A percentile compares a stretch with the other conserved stretches of the same genome.
Evolutionary conservation across 2,113 vertebrate species (phyloP).

Genomic region (Myrmecobius fasciatus): DNA sequence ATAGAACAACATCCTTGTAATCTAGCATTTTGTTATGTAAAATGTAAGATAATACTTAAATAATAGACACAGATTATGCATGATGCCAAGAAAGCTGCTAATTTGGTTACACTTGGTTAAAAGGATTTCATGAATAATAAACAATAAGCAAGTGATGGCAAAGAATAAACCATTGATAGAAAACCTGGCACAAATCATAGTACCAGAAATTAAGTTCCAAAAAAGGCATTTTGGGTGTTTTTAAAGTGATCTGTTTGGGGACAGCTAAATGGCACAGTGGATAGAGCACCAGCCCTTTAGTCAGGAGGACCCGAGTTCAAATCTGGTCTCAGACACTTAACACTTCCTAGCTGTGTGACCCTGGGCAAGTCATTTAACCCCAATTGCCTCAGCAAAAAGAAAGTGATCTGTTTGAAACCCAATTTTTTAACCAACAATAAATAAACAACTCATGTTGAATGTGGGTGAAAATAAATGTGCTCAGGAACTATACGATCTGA

Average conservation of each 20-base stretch:
- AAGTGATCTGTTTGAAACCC: too few relatives aligned
- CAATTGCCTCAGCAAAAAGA: too few relatives aligned
- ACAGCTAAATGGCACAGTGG: too few relatives aligned
- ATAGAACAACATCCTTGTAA: not conserved
- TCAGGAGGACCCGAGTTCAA: too few relatives aligned
- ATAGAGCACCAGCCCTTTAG: too few relatives aligned
- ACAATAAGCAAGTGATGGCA: not conserved
- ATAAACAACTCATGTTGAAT: not conserved
- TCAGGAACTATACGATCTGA: not conserved
- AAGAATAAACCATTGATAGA: not conserved
- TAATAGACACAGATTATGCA: not conserved
- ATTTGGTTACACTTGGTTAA: not conserved
- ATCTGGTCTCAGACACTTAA: too few relatives aligned
- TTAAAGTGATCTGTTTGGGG: too few relatives aligned
- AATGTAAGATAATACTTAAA: conserved; percentile 20
- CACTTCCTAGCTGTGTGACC: too few relatives aligned
- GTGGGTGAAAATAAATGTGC: not conserved
- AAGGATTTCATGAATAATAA: not conserved
- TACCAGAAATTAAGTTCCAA: not conserved
- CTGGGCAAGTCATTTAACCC: too few relatives aligned
- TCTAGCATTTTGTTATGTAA: not conserved
- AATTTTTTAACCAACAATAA: too few relatives aligned
- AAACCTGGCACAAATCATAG: not conserved
- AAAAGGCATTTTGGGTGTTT: too few relatives aligned
- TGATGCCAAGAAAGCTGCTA: not conserved